Conservation (phyloP, 2,797 vertebrate genomes). For the Spheniscus humboldti region DNA sequence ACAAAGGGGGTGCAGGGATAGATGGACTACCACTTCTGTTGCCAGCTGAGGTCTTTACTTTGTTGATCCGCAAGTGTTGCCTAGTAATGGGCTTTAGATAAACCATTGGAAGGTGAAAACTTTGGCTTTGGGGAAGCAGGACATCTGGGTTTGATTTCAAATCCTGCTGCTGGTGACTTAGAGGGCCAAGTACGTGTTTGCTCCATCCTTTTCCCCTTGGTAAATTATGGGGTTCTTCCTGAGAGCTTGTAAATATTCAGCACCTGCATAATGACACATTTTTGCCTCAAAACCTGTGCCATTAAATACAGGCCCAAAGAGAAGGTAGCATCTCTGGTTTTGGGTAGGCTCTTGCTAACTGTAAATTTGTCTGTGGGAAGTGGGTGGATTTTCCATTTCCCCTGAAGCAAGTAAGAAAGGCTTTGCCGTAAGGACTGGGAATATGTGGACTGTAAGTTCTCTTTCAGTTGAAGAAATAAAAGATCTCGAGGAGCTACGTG, state of each 20-base stretch:
- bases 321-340: background rate
- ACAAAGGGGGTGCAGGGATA: background rate
- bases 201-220: background rate
- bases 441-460: background rate
- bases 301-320: background rate
- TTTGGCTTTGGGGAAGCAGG: background rate
- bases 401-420: background rate
- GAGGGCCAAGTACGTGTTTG: background rate
- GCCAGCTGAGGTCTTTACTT: background rate
- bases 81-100: background rate
- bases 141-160: background rate
- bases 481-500: background rate
- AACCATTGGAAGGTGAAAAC: background rate
- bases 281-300: background rate
- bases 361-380: background rate
- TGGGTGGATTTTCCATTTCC: background rate
- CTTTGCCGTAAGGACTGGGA: background rate
- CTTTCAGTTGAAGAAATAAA: background rate
- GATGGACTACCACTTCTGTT: background rate
- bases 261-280: background rate
- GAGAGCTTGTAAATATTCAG: background rate
- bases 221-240: background rate
- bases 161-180: background rate
- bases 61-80: background rate
- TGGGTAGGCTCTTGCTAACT: background rate